Percentiles rank a stretch among this genome's conserved stretches.
Conservation (phyloP, 1,140 invertebrate species). For the Cyclina sinensis region DNA sequence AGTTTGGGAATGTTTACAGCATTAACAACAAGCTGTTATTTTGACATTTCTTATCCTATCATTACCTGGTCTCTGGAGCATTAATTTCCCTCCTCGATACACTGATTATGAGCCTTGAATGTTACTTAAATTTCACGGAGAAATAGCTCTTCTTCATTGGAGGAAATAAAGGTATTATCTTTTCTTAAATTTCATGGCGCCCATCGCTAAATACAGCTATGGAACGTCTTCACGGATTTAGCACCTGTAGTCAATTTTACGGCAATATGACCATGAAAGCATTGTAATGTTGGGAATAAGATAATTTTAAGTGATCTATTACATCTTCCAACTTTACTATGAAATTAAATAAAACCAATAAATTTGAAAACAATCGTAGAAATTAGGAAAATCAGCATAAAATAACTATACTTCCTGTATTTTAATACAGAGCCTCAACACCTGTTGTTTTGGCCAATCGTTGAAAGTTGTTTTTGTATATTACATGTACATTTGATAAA, state of each 20-base stretch:
- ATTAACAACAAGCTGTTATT: conserved; percentile 30
- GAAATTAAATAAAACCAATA: conserved; percentile 44
- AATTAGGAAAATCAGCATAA: conserved; percentile 34
- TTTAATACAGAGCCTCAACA: not conserved
- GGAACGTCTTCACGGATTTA: not conserved
- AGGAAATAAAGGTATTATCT: conserved; percentile 20
- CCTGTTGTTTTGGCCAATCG: not conserved
- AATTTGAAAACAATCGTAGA: conserved; percentile 25
- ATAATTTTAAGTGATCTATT: conserved; percentile 9
- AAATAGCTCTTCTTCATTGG: not conserved
- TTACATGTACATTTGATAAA: too few relatives aligned
- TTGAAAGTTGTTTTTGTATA: not conserved
- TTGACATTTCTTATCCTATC: conserved; percentile 45
- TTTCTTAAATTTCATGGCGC: conserved; percentile 32
- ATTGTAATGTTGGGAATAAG: not conserved
- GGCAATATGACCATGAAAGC: conserved; percentile 39
- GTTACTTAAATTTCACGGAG: conserved; percentile 52
- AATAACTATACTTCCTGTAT: conserved; percentile 18
- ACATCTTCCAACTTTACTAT: conserved; percentile 4
- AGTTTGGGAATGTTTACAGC: not conserved
- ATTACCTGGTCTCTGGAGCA: conserved; percentile 32
- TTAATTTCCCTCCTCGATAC: conserved; percentile 22
- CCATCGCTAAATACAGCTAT: not conserved
- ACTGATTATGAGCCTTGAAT: conserved; percentile 35
- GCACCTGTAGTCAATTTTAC: conserved; percentile 66